Base-by-base conservation (phyloP, 2,888 invertebrate genomes). In the Suillia variegata region DNA sequence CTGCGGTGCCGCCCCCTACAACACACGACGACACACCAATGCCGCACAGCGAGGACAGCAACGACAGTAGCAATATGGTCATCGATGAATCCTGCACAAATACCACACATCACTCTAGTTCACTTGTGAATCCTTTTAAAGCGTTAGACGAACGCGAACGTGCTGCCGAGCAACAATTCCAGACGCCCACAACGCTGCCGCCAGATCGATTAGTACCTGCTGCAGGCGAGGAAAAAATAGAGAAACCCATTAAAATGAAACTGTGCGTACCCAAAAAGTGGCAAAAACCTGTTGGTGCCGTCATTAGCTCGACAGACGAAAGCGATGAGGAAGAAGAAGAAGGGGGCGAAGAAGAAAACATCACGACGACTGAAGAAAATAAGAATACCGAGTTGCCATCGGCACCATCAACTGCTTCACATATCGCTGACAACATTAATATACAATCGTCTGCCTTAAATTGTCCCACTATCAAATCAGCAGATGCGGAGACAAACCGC, bases 191-290 rank as follows among this genome's bases (percentile, higher is more conserved):
- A 13, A 26, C 13, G 49, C 58, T 62, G 10, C 55, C 62, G 21
- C 15, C 53, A 8, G 60, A 52, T 12, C 17, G 26, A 33, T 1
- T 21, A 33, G 8, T 15, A 17, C 3, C 18, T n/a, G 17, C 26
- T 17, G 45, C 17, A 45, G 5, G 17, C 6, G 13, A 8, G 2
- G 62, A 65, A 33, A 70, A 64, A 62, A 66, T 81, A 24, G 72
- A 80, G 80, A 88, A 88, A 65, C 89, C 88, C 68, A n/a, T n/a
- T n/a, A 90, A 90, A 80, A 82, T 90, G 56, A 90, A 89, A 66
- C 83, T 90, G 21, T 86, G 89, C 78, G 85, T 87, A 67, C 87
- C 87, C 49, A 87, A 87, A 77, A 86, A 86, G 71, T 85, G 86
- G 64, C 82, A 81, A 52, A 81, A 79, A 54, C 77, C 80, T 0